Evolutionary conservation across 2,113 vertebrate genomes (phyloP).

Genomic region (Pteropus alecto): DNA sequence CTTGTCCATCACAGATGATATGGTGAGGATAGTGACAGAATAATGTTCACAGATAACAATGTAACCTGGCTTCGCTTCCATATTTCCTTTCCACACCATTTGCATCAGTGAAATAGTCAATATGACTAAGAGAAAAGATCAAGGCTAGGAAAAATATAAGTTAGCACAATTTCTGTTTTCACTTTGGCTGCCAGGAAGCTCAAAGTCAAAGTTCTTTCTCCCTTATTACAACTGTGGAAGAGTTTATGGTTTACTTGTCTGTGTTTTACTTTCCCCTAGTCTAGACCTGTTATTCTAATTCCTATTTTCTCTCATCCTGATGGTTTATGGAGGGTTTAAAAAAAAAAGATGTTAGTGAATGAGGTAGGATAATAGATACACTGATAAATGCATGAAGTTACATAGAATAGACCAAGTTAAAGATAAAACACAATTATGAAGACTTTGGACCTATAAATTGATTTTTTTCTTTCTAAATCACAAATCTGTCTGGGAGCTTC

Average conservation of each 20-base stretch:
- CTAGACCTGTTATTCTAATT: neutral
- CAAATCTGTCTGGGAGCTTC: neutral
- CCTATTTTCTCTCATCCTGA: neutral
- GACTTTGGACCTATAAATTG: neutral
- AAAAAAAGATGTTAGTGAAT: neutral
- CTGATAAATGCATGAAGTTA: neutral
- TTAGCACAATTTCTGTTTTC: neutral
- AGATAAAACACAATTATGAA: constrained; percentile 32
- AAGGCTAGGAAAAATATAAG: neutral
- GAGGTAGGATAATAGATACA: neutral
- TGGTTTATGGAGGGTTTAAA: neutral
- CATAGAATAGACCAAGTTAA: neutral
- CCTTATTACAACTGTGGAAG: neutral
- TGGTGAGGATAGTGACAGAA: constrained; percentile 73
- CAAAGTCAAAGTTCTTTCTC: constrained; percentile 13
- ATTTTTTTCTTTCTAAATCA: neutral
- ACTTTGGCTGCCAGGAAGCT: neutral
- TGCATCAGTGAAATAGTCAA: neutral
- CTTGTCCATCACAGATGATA: constrained; percentile 77
- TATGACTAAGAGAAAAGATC: neutral
- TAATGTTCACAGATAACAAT: neutral
- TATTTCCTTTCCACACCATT: neutral
- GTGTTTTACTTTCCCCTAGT: neutral
- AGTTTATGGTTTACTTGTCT: neutral
- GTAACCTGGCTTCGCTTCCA: neutral